Base-by-base conservation (phyloP, 1,140 invertebrate species). In the Cydia strobilella region DNA sequence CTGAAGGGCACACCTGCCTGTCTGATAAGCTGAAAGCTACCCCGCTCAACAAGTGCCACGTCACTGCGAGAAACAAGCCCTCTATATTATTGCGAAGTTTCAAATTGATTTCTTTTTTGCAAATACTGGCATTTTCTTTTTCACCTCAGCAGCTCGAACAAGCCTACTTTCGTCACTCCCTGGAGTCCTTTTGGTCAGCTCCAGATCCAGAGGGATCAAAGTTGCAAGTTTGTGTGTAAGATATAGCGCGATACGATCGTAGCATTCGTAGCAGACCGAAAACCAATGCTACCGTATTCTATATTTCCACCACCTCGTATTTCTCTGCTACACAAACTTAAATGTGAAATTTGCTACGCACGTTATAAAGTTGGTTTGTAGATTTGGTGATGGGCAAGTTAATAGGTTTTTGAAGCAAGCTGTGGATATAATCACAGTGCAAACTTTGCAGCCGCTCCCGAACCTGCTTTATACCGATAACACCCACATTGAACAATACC, bases 31-130 rank as follows among this genome's bases (percentile, higher is more conserved):
- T 72, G 69, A 77, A 76, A 80, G 74, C 74, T 71, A 76, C 77
- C 76, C 62, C 42, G 76, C 75, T 82, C 78, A 79, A 82, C 80
- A 78, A 82, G 80, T 80, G 80, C 74, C 74, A 72, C 73, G 78
- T 77, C 74, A 76, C 74, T 54, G 35, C 65, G 18, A 77, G 74
- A 79, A 72, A 77, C 69, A 78, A 71, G 66, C 42, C 69, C 63
- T 75, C 76, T 74, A 76, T 74, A 51, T 78, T 76, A 59, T 59
- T 59, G 7, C 18, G 20, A 23, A 23, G 20, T 23, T 23, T 23
- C 20, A 59, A 59, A 59, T 20, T 7, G 20, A 12, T 59, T 23
- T 1, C 51, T 23, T 23, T 59, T 23, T 59, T 59, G n/a, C n/a
- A n/a, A n/a, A 59, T 18, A 59, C 54, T 59, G 18, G 54, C 20